Percentiles rank a stretch among this genome's conserved stretches.
Evolutionary conservation across 2,888 invertebrate species (phyloP).

Genomic region (Laothoe populi): DNA sequence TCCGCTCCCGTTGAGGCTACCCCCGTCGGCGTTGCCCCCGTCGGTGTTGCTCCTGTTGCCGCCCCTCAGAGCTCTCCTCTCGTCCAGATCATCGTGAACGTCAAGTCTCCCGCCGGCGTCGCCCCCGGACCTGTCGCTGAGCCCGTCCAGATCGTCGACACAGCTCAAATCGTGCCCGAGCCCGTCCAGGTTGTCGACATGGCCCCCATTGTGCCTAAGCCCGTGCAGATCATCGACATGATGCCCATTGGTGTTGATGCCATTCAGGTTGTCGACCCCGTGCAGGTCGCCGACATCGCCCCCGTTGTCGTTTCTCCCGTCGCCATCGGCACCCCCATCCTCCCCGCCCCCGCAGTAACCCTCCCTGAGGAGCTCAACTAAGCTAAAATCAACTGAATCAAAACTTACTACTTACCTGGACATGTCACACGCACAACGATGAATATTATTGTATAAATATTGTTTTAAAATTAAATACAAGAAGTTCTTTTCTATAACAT

Average conservation of each 20-base stretch:
- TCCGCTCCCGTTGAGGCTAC: constrained; percentile 31
- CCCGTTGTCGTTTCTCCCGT: too few species aligned
- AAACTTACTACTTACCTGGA: too few species aligned
- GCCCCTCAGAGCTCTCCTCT: constrained; percentile 39
- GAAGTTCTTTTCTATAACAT: too few species aligned
- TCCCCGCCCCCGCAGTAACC: constrained; percentile 40
- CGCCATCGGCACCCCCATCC: too few species aligned
- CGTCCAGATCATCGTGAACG: constrained; percentile 50
- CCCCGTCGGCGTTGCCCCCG: constrained; percentile 29
- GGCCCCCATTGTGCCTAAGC: constrained; percentile 25
- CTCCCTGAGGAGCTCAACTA: neutral
- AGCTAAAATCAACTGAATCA: neutral
- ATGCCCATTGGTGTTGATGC: too few species aligned
- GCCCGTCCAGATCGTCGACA: constrained; percentile 30
- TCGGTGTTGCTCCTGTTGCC: constrained; percentile 24
- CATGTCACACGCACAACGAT: neutral
- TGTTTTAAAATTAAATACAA: too few species aligned
- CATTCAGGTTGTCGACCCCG: too few species aligned
- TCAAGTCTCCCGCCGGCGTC: constrained; percentile 38
- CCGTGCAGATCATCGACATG: too few species aligned
- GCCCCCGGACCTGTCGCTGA: neutral
- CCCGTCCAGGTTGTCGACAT: constrained; percentile 16
- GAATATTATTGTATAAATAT: too few species aligned
- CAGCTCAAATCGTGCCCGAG: neutral
- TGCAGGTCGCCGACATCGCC: too few species aligned